Base-by-base conservation (phyloP, 2,113 vertebrate species). In the Aepyceros melampus region DNA sequence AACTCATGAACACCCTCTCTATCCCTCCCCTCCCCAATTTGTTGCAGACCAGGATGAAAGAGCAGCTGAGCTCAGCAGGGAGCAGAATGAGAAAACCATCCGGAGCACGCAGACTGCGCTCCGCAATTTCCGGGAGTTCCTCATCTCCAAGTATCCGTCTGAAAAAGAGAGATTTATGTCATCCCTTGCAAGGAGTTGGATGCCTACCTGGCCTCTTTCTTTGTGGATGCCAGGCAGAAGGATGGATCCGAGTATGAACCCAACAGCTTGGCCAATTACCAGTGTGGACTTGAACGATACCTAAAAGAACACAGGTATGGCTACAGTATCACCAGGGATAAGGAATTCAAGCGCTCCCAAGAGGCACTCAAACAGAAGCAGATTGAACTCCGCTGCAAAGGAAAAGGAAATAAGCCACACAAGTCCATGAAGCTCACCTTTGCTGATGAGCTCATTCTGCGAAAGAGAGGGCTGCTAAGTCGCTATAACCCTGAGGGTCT, bases 401-500 rank as follows among this genome's bases (percentile, higher is more conserved):
- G 98, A n/a, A 99, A 99, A 93, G 99, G 99, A 45, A 99, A 99
- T 88, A 99, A 99, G 96, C 99, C 99, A 0, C 99, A 99, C 97
- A 99, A 99, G 87, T 99, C 99, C 86, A 99, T 99, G 99, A 99
- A 99, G 96, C 99, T 99, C 84, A 99, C 99, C 79, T 99, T 99
- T 95, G 99, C 99, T 0, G 99, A 99, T 29, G 99, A 99, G 87
- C 99, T 99, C 96, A 99, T 99, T 78, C 98, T 99, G 47, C 98
- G 99, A 33, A 99, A 99, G 87, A 98, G 99, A 87, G 99, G 99
- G 3, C 98, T 99, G 21, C 94, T 99, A 27, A 99, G 99, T 97
- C 98, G 99, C 3, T 99, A 99, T 47, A 99, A 99, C 87, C 99
- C 99, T 0, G 99, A 99, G 95, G 99, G 99, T 6, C 97, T 99